phyloP scores from a whole-genome alignment of 2,888 invertebrate species.

The Lomographa bimaculata region DNA sequence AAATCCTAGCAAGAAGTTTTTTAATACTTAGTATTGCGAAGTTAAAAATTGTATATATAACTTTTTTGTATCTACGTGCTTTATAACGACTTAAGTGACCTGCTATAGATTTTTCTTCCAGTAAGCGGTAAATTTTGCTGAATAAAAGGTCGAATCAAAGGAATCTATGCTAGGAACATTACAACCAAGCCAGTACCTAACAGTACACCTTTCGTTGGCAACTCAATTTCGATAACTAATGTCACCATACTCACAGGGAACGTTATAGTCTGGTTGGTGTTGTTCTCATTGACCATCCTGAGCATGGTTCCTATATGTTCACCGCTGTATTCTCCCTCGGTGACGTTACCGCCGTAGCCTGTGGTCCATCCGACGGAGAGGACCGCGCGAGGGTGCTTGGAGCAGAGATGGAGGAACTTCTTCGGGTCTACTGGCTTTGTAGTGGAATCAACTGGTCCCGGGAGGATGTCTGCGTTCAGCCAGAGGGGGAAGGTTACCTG shows the following conservation, averaged over 20 bases:
- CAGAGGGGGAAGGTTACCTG: constrained; percentile 90
- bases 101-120: no score
- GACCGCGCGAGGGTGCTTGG: constrained; percentile 84
- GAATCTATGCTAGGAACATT: no score
- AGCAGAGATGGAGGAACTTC: constrained; percentile 85
- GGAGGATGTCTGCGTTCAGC: constrained; percentile 94
- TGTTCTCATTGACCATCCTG: constrained; percentile 76
- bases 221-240: no score
- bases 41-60: no score
- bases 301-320: constrained; percentile 88
- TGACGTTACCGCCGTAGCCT: constrained; percentile 78
- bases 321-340: constrained; percentile 84
- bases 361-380: constrained; percentile 95
- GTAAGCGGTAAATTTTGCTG: no score
- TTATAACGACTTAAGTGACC: no score
- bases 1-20: no score
- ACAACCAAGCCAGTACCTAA: no score
- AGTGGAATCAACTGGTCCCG: constrained; percentile 87
- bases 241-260: constrained; percentile 88
- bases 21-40: no score
- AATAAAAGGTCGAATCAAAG: no score
- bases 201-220: no score
- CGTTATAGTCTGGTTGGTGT: constrained; percentile 87
- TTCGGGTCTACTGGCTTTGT: constrained; percentile 85
- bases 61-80: no score